Evolutionary conservation across 2,113 vertebrate genomes (phyloP), one percentile per base, ranked within the genome.

Genomic region (Seriola quinqueradiata): DNA sequence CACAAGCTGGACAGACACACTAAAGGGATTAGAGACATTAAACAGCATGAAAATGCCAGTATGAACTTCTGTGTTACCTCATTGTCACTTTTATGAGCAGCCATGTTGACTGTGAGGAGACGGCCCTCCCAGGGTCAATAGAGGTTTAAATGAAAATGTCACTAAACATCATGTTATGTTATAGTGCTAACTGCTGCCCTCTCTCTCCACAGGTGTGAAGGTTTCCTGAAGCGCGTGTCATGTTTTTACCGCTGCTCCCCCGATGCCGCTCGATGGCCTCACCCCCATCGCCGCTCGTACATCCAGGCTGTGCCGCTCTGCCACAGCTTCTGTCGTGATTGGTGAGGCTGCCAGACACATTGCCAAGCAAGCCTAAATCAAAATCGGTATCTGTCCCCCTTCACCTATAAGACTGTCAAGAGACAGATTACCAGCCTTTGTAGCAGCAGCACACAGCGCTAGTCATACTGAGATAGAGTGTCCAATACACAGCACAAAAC

Each of bases 211-310:
- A 95, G 94, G 81, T 95, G 94, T 70, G 91, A 95, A 58, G 81
- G 90, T 34, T 94, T 93, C 82, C 92, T 95, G 87, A 94, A 88
- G 92, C 94, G 93, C 0, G 91, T 97, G 50, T 92, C 93, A 0
- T 95, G 90, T 61, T 95, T 96, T 69, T 94, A 96, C 80, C 95
- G 90, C 77, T 97, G 96, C 86, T 96, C 96, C 64, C 96, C 96
- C 0, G 89, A 95, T 2, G 94, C 94, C 0, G 92, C 90, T 1
- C 94, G 90, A 61, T 97, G 94, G 95, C 92, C 95, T 68, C 95
- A 91, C 74, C 93, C 93, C 25, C 88, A 84, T 2, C 87, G 79
- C 8, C 83, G 87, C 90, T 89, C 92, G 0, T 88, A 89, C 88
- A 90, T 95, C 82, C 93, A 93, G 85, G 94, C 92, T 0, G 94